These are phyloP conservation scores for Lasioglossum leucozonium DNA, from an alignment of 2,888 invertebrate species.

Conservation along the genomic window DNA sequence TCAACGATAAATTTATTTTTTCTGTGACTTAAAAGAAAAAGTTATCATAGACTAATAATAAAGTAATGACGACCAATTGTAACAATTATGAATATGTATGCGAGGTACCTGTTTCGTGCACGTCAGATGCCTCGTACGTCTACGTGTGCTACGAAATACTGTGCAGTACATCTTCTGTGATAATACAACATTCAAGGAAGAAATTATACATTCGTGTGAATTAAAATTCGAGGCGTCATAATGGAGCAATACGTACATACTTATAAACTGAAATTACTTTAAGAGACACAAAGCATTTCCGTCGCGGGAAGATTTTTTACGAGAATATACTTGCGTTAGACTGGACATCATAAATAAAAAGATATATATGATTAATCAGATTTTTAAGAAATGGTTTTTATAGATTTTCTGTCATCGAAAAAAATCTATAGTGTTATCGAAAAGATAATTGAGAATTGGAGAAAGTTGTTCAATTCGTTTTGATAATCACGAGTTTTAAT, in stretches of 20 bases:
- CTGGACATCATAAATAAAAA: not conserved
- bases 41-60: constrained; percentile 33
- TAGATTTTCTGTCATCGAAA: not conserved
- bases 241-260: constrained; percentile 26
- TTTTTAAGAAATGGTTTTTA: not conserved
- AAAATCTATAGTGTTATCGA: not conserved
- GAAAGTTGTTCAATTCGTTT: not conserved
- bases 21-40: constrained; percentile 41
- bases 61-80: constrained; percentile 36
- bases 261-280: constrained; percentile 21
- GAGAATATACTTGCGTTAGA: not conserved
- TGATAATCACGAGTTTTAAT: not conserved
- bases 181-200: constrained; percentile 56
- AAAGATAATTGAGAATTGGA: not conserved
- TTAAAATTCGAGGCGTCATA: constrained; percentile 18
- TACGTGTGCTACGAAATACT: constrained; percentile 38
- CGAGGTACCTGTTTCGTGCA: not conserved
- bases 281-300: not conserved
- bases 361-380: not conserved
- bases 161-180: constrained; percentile 69
- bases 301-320: constrained; percentile 22
- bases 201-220: constrained; percentile 38
- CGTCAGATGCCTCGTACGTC: not conserved
- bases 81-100: constrained; percentile 24
- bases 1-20: constrained; percentile 60